Evolutionary conservation across 2,888 invertebrate species (phyloP), one percentile per base, ranked within the genome.

Genomic region (Pyralis farinalis): DNA sequence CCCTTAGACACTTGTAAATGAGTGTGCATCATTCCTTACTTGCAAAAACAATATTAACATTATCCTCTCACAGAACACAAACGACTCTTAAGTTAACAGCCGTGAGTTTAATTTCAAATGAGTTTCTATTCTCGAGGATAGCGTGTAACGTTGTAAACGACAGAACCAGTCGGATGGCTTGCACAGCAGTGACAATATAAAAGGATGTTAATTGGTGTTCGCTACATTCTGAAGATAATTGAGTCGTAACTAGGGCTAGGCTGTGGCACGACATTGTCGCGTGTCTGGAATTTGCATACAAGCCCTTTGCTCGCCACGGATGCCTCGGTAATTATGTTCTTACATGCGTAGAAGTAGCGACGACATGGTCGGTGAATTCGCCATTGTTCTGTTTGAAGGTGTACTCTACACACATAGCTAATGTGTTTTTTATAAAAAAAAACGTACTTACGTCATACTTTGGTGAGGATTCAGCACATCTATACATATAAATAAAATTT

Each of bases 151-250:
- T 53, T 49, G 42, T 43, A 25, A 22, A 16, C 29, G 8, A 12
- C 40, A 33, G 39, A 40, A 63, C 64, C 61, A 51, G 60, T 66
- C 67, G 63, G 60, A 61, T 59, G 62, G 53, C 49, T 49, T 51
- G 49, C 54, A 55, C 57, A 62, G 62, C 52, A 67, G 54, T 52
- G 69, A 73, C 72, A 66, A 66, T 59, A 71, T 71, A 74, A 74
- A 77, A 71, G 67, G 67, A 71, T 79, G 73, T 80, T 82, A 82
- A 81, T 82, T 81, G 78, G 75, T 75, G 71, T 77, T 71, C 63
- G 63, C 71, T 71, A 68, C 67, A 66, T 68, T 72, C 67, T 61
- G 58, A 59, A 67, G 66, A 71, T 80, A 82, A 84, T 82, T 82
- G 81, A 82, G 76, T 73, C 69, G 74, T 78, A 68, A 71, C 65